Evolutionary conservation across 2,888 invertebrate genomes (phyloP).

Genomic region (Papilio elwesi): DNA sequence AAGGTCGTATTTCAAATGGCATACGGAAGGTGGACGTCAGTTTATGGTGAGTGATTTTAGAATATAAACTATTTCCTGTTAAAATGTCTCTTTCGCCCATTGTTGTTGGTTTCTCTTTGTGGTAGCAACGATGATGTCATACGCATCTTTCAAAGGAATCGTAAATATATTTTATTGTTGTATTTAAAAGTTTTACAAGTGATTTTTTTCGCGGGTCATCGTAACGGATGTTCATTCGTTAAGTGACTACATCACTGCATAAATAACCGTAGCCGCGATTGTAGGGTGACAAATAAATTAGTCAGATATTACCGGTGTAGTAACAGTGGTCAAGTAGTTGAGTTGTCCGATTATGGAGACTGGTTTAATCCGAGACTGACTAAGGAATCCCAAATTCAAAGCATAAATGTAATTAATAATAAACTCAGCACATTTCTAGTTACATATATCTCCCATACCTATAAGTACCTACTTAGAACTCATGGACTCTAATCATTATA

Average conservation of each 20-base stretch:
- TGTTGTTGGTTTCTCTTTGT: slow-evolving; percentile 69
- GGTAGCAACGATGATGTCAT: slow-evolving; percentile 70
- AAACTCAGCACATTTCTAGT: too few species aligned
- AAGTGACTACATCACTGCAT: background rate
- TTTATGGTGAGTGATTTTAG: slow-evolving; percentile 75
- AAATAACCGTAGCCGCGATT: background rate
- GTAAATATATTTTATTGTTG: slow-evolving; percentile 54
- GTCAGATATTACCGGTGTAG: too few species aligned
- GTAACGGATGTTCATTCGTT: slow-evolving; percentile 30
- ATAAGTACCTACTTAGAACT: too few species aligned
- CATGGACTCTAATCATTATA: too few species aligned
- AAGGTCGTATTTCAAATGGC: slow-evolving; percentile 49
- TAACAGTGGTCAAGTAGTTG: too few species aligned
- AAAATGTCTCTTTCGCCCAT: slow-evolving; percentile 71
- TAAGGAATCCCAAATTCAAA: too few species aligned
- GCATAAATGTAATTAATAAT: too few species aligned
- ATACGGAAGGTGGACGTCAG: slow-evolving; percentile 49
- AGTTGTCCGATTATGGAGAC: too few species aligned
- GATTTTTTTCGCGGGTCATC: slow-evolving; percentile 31
- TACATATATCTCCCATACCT: too few species aligned
- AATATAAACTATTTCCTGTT: slow-evolving; percentile 81
- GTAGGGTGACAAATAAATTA: background rate
- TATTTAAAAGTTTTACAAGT: slow-evolving; percentile 26
- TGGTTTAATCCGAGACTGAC: too few species aligned
- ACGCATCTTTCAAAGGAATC: slow-evolving; percentile 61